Conservation (phyloP, 2,113 vertebrate genomes). For the Procapra przewalskii region DNA sequence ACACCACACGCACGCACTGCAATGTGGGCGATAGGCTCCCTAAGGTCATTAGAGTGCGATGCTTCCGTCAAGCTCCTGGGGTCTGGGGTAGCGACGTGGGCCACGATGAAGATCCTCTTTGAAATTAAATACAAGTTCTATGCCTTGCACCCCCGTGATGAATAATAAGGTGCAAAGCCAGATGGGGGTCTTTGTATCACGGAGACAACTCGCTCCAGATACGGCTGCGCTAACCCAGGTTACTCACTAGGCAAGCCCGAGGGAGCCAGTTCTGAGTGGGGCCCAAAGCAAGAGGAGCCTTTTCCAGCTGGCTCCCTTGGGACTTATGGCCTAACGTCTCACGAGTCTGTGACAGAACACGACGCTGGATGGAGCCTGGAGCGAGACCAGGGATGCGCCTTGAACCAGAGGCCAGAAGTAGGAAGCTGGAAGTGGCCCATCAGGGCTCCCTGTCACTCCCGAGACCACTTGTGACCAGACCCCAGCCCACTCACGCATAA, state of each 20-base stretch:
- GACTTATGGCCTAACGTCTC: not conserved
- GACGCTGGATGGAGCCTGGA: not conserved
- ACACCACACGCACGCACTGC: rapidly evolving
- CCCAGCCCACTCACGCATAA: not conserved
- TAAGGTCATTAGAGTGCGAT: not conserved
- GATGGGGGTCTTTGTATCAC: not conserved
- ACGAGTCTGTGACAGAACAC: not conserved
- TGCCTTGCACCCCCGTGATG: not conserved
- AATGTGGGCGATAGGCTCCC: not conserved
- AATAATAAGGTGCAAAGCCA: not conserved
- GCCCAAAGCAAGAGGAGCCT: not conserved
- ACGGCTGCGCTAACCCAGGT: not conserved
- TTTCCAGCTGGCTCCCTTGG: not conserved
- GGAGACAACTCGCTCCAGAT: not conserved
- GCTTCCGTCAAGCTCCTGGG: not conserved
- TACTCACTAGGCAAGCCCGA: not conserved
- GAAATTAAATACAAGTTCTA: not conserved
- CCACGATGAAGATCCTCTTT: not conserved
- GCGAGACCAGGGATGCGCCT: not conserved
- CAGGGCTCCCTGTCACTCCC: not conserved
- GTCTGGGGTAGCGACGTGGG: rapidly evolving
- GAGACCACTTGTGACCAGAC: not conserved
- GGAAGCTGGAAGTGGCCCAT: not conserved
- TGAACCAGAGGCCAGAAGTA: not conserved
- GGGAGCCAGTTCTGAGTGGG: not conserved